Evolutionary conservation across 2,888 invertebrate genomes (phyloP), one percentile per base, ranked within the genome.

Genomic region (Mellilla xanthometata): DNA sequence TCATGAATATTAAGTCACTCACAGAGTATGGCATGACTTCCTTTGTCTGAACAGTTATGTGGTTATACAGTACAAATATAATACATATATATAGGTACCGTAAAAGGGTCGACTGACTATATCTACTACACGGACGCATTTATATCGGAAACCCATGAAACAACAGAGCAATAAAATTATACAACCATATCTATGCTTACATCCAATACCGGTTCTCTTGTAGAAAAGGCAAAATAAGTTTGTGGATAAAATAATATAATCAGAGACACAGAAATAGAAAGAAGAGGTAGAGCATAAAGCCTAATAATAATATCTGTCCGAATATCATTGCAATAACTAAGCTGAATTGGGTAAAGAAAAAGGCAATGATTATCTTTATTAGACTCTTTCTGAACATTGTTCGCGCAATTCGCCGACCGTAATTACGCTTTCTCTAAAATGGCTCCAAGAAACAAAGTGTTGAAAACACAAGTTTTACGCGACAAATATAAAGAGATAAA

Each of bases 301-400:
- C 28, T 39, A 50, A 52, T 50, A 46, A 51, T 27, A 39, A 48
- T 50, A 33, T 31, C 30, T 19, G 12, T n/a, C 30, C 19, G 30
- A 45, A 28, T 23, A 30, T 39, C 35, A 27, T 27, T 39, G 32
- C 39, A 12, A 38, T 45, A 45, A 38, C 48, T 49, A 39, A 39
- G 35, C 39, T 41, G 34, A 54, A 56, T 52, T 54, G 46, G 48
- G 35, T 30, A 54, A 48, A 46, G 43, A 50, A 52, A 50, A 19
- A 36, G 39, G 36, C 36, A 44, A 48, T 44, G 43, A 52, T 52
- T 54, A 49, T 48, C 48, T 49, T 48, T 45, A 56, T 48, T 43
- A 50, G 48, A 32, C 50, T 46, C n/a, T n/a, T n/a, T n/a, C 33
- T 19, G 39, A 56, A 49, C 50, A 50, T 54, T 44, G 49, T 46